phyloP scores from a whole-genome alignment of 2,113 vertebrate species.

The Rallus limicola region DNA sequence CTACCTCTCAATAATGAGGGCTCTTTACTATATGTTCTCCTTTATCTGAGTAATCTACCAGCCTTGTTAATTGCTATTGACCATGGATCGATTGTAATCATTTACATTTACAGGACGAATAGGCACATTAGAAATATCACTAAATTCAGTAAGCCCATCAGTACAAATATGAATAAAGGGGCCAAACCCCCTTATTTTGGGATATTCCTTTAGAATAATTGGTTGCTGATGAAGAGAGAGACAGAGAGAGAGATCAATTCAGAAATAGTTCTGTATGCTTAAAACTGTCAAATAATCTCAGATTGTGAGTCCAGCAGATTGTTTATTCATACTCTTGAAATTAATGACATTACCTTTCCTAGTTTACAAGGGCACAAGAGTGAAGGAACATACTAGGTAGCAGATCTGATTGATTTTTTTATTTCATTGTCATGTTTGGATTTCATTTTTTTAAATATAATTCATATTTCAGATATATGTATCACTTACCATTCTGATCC shows the following conservation, averaged over 20 bases:
- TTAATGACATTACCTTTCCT: background rate
- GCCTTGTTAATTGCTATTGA: background rate
- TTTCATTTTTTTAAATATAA: background rate
- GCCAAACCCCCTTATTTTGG: rapidly evolving
- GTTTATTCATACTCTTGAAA: background rate
- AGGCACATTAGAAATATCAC: background rate
- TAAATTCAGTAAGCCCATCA: background rate
- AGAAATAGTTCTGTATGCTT: background rate
- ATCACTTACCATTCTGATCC: background rate
- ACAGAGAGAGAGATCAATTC: background rate
- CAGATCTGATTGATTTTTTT: background rate
- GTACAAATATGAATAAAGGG: background rate
- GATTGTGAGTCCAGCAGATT: background rate
- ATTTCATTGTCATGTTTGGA: background rate
- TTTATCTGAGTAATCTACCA: background rate
- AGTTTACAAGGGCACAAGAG: rapidly evolving
- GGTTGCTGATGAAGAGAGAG: rapidly evolving
- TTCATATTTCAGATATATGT: background rate
- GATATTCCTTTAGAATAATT: background rate
- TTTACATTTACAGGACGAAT: background rate
- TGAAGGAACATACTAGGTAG: background rate
- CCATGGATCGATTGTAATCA: background rate
- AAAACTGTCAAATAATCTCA: background rate
- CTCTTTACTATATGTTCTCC: background rate
- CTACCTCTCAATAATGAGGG: background rate